Evolutionary conservation across 2,797 vertebrate genomes (phyloP).

Genomic region (Pteropus rufus): DNA sequence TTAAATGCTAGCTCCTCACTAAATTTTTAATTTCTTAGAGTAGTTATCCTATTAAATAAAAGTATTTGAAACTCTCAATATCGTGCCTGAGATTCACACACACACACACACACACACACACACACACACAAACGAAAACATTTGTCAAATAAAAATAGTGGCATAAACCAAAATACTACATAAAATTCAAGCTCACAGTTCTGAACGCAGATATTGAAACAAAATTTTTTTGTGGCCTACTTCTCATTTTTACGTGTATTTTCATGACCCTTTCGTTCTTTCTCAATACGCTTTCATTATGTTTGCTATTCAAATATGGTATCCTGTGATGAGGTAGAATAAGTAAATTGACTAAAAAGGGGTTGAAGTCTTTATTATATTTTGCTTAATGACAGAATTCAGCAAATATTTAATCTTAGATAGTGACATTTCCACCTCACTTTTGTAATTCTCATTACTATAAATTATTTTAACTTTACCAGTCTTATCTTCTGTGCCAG

Average conservation of each 20-base stretch:
- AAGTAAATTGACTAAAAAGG: background rate
- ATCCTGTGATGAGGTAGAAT: background rate
- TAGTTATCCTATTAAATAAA: background rate
- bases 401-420: conserved; percentile 2
- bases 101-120: too few species aligned
- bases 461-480: background rate
- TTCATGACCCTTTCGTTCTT: background rate
- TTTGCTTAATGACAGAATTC: conserved; percentile 1
- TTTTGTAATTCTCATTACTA: background rate
- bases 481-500: background rate
- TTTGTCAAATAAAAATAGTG: background rate
- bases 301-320: background rate
- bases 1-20: background rate
- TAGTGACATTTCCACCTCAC: background rate
- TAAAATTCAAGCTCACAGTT: background rate
- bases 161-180: background rate
- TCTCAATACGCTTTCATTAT: background rate
- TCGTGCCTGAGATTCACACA: background rate
- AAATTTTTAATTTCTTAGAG: background rate
- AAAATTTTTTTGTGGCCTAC: background rate
- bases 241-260: background rate
- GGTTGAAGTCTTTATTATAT: background rate
- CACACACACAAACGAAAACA: background rate
- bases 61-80: background rate
- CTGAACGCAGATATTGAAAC: background rate